A percentile compares a stretch with the other conserved stretches of the same genome.
Conservation (phyloP, 2,797 vertebrate species). For the Phrynocephalus forsythii region DNA sequence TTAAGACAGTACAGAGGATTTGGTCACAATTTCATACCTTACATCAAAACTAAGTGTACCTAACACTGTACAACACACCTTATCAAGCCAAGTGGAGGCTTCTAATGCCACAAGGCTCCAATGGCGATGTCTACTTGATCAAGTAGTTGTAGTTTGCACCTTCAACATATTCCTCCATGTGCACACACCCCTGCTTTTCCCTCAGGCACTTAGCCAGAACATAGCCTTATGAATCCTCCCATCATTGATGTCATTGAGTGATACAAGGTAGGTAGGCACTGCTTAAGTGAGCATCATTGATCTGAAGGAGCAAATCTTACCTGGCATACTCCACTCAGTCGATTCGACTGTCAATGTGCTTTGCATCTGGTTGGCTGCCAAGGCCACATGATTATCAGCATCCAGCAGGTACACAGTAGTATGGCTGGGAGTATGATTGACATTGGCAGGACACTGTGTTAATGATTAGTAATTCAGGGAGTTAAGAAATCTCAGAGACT, state of each 20-base stretch:
- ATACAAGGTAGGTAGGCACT: not conserved
- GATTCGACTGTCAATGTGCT: conserved; percentile 16
- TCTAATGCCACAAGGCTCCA: too few species aligned
- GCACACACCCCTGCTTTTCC: too few species aligned
- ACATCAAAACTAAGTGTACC: too few species aligned
- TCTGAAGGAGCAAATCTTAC: not conserved
- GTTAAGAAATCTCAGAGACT: not conserved
- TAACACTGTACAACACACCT: too few species aligned
- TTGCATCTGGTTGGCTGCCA: conserved; percentile 33
- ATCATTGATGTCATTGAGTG: not conserved
- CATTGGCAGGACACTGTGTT: not conserved
- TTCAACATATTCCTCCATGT: too few species aligned
- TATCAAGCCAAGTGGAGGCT: too few species aligned
- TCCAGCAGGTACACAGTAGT: conserved; percentile 7
- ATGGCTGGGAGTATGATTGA: not conserved
- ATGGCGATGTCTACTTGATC: too few species aligned
- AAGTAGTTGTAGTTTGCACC: too few species aligned
- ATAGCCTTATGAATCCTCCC: too few species aligned
- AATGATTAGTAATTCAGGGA: not conserved
- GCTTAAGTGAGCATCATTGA: not conserved
- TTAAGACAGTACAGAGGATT: too few species aligned
- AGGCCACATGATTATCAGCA: conserved; percentile 37
- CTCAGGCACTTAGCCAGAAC: too few species aligned
- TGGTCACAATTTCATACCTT: too few species aligned
- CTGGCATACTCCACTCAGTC: not conserved